Conservation (phyloP, 2,113 vertebrate genomes). For the Dipodomys merriami region DNA sequence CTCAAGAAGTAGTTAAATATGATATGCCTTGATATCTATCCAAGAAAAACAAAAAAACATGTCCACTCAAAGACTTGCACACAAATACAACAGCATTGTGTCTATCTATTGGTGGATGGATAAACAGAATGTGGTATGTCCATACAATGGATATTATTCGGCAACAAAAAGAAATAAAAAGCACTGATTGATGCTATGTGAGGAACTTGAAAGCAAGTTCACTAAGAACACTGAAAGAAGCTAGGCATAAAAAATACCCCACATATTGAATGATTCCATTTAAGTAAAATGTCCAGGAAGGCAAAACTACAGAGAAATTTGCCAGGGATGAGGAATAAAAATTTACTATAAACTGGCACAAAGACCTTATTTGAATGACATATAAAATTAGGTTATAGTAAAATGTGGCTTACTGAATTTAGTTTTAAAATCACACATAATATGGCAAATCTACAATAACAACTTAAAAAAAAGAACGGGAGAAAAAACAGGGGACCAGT, state of each 20-base stretch:
- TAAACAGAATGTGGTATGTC: not conserved
- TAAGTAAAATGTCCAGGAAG: slow-evolving; percentile 3
- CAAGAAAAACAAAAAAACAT: slow-evolving; percentile 4
- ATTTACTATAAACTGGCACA: slow-evolving; percentile 15
- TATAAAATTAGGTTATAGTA: not conserved
- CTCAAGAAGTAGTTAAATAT: not conserved
- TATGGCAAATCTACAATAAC: no score
- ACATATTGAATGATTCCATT: slow-evolving; percentile 2
- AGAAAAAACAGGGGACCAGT: no score
- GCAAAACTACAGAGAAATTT: not conserved
- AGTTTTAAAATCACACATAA: not conserved
- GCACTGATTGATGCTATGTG: not conserved
- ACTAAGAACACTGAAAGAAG: not conserved
- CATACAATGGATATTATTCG: not conserved
- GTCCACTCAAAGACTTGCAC: not conserved
- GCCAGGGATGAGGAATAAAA: not conserved
- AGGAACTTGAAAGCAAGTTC: slow-evolving; percentile 39
- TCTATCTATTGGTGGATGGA: not conserved
- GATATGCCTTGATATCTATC: not conserved
- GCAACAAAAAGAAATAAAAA: slow-evolving; percentile 46
- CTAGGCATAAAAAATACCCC: not conserved
- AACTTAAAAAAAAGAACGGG: no score
- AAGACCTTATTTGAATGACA: not conserved
- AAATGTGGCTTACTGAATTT: not conserved
- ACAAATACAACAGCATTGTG: not conserved